These are phyloP conservation scores for Silurus lanzhouensis DNA, from an alignment of 2,797 vertebrate species.

Conservation along the genomic window DNA sequence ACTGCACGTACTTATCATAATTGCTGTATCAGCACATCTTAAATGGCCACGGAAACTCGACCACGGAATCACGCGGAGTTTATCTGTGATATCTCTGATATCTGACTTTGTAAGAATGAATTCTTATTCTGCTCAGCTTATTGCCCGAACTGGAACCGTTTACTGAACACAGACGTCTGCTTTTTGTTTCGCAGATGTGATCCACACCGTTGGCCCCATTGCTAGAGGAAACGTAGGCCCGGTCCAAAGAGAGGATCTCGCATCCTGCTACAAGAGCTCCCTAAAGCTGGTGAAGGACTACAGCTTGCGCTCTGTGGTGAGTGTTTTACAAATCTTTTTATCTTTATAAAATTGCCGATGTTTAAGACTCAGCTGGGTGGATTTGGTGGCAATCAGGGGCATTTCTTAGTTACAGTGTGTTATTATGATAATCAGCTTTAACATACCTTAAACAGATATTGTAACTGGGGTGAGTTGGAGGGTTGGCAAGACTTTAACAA, in stretches of 20 bases:
- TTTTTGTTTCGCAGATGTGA: slow-evolving; percentile 83
- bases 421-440: too few relatives aligned
- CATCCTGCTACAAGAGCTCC: slow-evolving; percentile 91
- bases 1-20: not conserved
- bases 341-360: not conserved
- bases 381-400: not conserved
- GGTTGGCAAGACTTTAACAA: too few relatives aligned
- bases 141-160: too few relatives aligned
- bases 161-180: not conserved
- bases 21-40: too few relatives aligned
- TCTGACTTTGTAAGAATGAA: not conserved
- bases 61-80: not conserved
- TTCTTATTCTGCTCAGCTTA: not conserved
- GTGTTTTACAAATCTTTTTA: slow-evolving; percentile 50
- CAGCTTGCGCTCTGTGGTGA: slow-evolving; percentile 90
- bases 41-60: too few relatives aligned
- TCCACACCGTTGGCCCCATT: slow-evolving; percentile 95
- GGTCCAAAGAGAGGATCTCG: slow-evolving; percentile 86
- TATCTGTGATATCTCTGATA: not conserved
- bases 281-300: slow-evolving; percentile 89
- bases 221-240: slow-evolving; percentile 88
- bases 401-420: not conserved
- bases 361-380: not conserved
- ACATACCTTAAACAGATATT: too few relatives aligned
- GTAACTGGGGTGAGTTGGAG: too few relatives aligned